Evolutionary conservation across 1,140 invertebrate genomes (phyloP).

Genomic region (Dendrolimus punctatus): DNA sequence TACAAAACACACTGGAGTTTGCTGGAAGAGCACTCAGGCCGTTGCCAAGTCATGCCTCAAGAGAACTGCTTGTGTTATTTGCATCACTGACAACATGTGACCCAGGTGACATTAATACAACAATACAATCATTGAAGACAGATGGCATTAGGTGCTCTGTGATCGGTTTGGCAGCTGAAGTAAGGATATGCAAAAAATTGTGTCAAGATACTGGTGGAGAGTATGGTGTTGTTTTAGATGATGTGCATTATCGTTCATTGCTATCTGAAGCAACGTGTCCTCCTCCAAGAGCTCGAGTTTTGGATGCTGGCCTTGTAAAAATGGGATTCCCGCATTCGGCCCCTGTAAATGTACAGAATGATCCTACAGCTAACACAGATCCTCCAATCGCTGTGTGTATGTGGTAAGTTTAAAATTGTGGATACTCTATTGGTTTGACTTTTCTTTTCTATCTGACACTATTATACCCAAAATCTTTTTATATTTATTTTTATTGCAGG

Average conservation of each 20-base stretch:
- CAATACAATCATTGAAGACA: slow-evolving; percentile 82
- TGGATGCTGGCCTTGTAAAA: slow-evolving; percentile 90
- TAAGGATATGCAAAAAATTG: slow-evolving; percentile 89
- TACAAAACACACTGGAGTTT: slow-evolving; percentile 95
- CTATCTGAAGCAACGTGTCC: slow-evolving; percentile 87
- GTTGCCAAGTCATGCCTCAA: slow-evolving; percentile 93
- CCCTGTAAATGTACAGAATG: slow-evolving; percentile 38
- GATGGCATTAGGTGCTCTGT: slow-evolving; percentile 92
- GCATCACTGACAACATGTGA: slow-evolving; percentile 97
- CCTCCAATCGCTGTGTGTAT: slow-evolving; percentile 86
- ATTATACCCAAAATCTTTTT: too few relatives aligned
- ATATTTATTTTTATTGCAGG: too few relatives aligned
- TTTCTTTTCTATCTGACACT: too few relatives aligned
- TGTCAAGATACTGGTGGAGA: slow-evolving; percentile 88
- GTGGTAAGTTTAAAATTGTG: slow-evolving; percentile 77
- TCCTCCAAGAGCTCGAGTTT: slow-evolving; percentile 84
- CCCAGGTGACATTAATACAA: slow-evolving; percentile 92
- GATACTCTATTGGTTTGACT: too few relatives aligned
- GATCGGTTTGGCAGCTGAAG: slow-evolving; percentile 95
- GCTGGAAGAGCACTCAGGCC: slow-evolving; percentile 89
- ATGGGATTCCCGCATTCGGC: slow-evolving; percentile 93
- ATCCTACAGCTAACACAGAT: slow-evolving; percentile 71
- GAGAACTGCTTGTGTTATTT: slow-evolving; percentile 93
- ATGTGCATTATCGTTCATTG: slow-evolving; percentile 87
- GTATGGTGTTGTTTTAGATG: slow-evolving; percentile 91